These are phyloP conservation scores for Galeopterus variegatus DNA, from an alignment of 2,113 vertebrate genomes.

Conservation along the genomic window DNA sequence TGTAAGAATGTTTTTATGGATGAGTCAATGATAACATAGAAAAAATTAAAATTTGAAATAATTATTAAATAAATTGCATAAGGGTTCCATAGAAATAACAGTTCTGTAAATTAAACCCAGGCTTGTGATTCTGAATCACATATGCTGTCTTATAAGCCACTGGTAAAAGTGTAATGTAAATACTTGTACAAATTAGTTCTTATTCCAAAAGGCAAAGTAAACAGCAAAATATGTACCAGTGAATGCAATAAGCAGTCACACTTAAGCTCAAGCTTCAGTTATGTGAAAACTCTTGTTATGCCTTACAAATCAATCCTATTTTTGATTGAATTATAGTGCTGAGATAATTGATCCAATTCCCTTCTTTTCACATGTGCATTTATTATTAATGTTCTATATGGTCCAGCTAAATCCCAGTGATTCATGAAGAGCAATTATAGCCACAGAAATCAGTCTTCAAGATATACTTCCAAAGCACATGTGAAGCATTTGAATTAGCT, in stretches of 20 bases:
- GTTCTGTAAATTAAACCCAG: neutral
- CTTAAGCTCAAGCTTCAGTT: neutral
- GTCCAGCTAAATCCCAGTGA: neutral
- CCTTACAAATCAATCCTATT: neutral
- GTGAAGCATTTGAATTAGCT: neutral
- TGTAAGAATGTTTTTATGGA: neutral
- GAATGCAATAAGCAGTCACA: neutral
- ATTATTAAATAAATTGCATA: neutral
- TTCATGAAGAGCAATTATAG: neutral
- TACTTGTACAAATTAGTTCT: neutral
- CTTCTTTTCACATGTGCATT: neutral
- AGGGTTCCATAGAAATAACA: neutral
- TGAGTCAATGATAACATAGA: neutral
- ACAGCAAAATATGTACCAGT: neutral
- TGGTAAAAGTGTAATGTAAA: neutral
- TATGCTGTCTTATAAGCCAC: neutral
- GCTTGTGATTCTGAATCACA: neutral
- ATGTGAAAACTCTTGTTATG: neutral
- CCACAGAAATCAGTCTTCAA: neutral
- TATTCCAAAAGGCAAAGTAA: neutral
- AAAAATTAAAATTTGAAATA: neutral
- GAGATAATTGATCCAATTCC: neutral
- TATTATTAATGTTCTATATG: neutral
- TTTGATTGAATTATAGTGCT: neutral
- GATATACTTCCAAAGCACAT: neutral